Conservation (phyloP, 2,113 vertebrate species). For the Phyllopteryx taeniolatus region DNA sequence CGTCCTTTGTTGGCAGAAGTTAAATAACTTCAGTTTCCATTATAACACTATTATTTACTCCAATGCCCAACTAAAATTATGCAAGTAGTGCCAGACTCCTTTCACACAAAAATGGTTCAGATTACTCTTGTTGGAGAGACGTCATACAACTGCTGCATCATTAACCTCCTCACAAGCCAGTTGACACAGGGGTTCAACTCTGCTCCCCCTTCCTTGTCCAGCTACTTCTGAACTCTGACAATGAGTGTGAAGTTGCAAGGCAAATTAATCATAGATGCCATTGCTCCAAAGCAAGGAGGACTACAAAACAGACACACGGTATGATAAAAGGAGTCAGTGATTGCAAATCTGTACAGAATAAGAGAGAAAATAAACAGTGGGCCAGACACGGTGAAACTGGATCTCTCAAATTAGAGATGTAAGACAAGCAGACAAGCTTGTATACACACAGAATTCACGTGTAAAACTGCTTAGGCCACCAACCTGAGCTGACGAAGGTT, state of each 20-base stretch:
- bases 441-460: conserved; percentile 8
- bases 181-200: conserved; percentile 9
- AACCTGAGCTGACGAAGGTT: background rate
- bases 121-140: conserved; percentile 74
- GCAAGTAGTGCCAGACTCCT: conserved; percentile 63
- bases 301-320: conserved; percentile 32
- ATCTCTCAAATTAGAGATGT: conserved; percentile 26
- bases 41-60: conserved; percentile 81
- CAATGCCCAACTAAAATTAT: conserved; percentile 77
- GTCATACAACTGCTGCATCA: conserved; percentile 50
- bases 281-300: conserved; percentile 15
- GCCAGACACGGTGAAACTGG: conserved; percentile 47
- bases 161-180: conserved; percentile 25
- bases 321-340: conserved; percentile 57
- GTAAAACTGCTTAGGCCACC: background rate
- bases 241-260: conserved; percentile 42
- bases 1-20: background rate
- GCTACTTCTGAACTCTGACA: conserved; percentile 8
- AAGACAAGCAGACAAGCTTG: conserved; percentile 19
- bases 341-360: conserved; percentile 55
- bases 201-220: background rate
- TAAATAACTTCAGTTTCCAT: conserved; percentile 67
- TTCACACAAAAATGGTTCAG: conserved; percentile 79
- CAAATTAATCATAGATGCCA: conserved; percentile 59
- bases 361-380: conserved; percentile 57